A percentile compares a stretch with the other conserved stretches of the same genome.
Evolutionary conservation across 2,888 invertebrate genomes (phyloP).

Genomic region (Mycogona germanica): DNA sequence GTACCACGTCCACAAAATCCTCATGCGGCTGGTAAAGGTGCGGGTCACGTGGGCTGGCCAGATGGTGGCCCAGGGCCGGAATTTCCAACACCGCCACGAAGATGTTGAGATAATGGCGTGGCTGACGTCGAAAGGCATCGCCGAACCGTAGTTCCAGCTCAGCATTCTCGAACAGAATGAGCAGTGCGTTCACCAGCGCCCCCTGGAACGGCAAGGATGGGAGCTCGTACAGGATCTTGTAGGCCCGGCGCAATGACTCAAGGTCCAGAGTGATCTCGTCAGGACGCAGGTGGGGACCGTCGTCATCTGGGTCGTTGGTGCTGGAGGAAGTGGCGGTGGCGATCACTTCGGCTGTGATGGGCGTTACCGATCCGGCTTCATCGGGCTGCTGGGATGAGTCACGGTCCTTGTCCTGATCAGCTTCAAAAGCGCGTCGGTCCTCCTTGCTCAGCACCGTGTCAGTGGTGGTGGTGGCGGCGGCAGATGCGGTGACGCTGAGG

Average conservation of each 20-base stretch:
- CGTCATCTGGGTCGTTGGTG: too few relatives aligned
- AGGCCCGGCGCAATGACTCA: conserved; percentile 53
- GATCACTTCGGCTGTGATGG: too few relatives aligned
- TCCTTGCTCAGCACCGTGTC: conserved; percentile 57
- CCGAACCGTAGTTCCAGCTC: conserved; percentile 53
- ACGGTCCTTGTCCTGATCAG: conserved; percentile 76
- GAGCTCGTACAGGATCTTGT: conserved; percentile 41
- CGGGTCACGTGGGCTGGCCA: too few relatives aligned
- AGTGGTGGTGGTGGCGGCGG: conserved; percentile 19
- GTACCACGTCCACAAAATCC: conserved; percentile 68
- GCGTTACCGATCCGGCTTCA: conserved; percentile 7
- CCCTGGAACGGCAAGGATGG: conserved; percentile 42
- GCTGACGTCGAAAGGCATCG: conserved; percentile 34
- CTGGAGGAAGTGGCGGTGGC: neutral
- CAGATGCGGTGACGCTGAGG: conserved; percentile 5
- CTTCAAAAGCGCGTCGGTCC: conserved; percentile 55
- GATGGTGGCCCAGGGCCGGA: conserved; percentile 43
- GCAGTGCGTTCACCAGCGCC: conserved; percentile 59
- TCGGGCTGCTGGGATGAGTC: conserved; percentile 48
- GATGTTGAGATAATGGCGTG: conserved; percentile 43
- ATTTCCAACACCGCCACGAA: conserved; percentile 67
- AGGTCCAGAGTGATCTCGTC: conserved; percentile 31
- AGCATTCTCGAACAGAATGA: conserved; percentile 55
- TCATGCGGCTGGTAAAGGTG: conserved; percentile 50
- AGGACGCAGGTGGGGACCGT: conserved; percentile 17